Percentiles rank a stretch among this genome's conserved stretches.
These are phyloP conservation scores for Clarias laeviceps DNA, from an alignment of 2,797 vertebrate genomes.

Conservation along the genomic window DNA sequence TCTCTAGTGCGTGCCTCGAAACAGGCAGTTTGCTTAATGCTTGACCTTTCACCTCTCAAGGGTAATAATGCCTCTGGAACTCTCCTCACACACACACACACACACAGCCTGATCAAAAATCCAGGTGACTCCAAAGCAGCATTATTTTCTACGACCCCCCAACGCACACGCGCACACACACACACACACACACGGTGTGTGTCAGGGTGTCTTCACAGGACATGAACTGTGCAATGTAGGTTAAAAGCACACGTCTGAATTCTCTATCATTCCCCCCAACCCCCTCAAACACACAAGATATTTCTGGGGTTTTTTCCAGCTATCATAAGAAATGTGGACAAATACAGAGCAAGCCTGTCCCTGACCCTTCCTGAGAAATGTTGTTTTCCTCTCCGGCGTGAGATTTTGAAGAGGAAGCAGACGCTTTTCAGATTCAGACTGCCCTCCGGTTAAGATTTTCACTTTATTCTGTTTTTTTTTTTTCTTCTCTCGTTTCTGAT, in stretches of 20 bases:
- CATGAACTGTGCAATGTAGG: conserved; percentile 13
- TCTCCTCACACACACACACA: conserved; percentile 74
- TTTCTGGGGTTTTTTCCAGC: conserved; percentile 39
- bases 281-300: conserved; percentile 26
- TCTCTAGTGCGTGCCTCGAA: conserved; percentile 72
- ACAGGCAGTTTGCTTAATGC: conserved; percentile 78
- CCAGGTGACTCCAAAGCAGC: conserved; percentile 64
- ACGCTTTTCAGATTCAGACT: conserved; percentile 60
- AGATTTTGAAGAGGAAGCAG: conserved; percentile 60
- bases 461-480: conserved; percentile 44
- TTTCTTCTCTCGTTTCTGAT: conserved; percentile 45
- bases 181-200: conserved; percentile 16
- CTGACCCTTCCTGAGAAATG: conserved; percentile 60
- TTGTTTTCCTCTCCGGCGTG: conserved; percentile 52
- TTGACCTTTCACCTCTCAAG: conserved; percentile 80
- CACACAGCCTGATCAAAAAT: conserved; percentile 70
- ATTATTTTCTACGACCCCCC: conserved; percentile 20
- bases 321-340: conserved; percentile 55
- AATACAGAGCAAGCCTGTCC: conserved; percentile 47
- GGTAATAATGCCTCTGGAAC: conserved; percentile 79
- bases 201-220: conserved; percentile 3
- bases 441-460: conserved; percentile 64
- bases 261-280: conserved; percentile 29
- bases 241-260: conserved; percentile 37
- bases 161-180: neutral